phyloP scores from a whole-genome alignment of 2,797 vertebrate species.

The Allobates femoralis region DNA sequence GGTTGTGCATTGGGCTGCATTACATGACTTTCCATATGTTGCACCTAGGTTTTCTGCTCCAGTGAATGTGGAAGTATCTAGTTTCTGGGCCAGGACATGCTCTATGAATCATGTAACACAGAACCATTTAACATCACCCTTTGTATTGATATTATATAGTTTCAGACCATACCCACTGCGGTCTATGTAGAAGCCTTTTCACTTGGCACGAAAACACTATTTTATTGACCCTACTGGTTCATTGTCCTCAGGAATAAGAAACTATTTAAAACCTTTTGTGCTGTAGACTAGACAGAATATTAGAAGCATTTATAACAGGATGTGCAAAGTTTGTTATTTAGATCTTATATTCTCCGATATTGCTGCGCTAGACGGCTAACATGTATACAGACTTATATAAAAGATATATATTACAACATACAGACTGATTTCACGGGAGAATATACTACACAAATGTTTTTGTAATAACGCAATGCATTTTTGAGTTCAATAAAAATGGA shows the following conservation, averaged over 20 bases:
- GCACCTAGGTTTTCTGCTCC: background rate
- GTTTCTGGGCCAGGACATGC: background rate
- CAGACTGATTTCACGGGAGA: background rate
- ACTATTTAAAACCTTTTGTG: background rate
- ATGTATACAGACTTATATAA: background rate
- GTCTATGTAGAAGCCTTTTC: background rate
- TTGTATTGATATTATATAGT: background rate
- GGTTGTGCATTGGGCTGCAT: background rate
- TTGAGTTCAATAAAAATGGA: constrained; percentile 32
- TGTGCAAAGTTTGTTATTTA: background rate
- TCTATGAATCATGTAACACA: background rate
- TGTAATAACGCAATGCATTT: constrained; percentile 32
- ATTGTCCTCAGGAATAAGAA: background rate
- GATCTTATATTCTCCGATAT: background rate
- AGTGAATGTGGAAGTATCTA: no score
- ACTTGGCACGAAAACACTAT: background rate
- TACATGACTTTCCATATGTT: background rate
- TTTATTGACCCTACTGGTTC: background rate
- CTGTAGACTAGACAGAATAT: background rate
- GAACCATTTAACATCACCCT: background rate
- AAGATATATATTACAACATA: background rate
- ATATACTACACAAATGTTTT: constrained; percentile 5
- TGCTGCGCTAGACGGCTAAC: background rate
- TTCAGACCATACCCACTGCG: background rate
- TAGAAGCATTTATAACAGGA: background rate